Conservation (phyloP, 2,113 vertebrate species). For the Megaceryle maxima region DNA sequence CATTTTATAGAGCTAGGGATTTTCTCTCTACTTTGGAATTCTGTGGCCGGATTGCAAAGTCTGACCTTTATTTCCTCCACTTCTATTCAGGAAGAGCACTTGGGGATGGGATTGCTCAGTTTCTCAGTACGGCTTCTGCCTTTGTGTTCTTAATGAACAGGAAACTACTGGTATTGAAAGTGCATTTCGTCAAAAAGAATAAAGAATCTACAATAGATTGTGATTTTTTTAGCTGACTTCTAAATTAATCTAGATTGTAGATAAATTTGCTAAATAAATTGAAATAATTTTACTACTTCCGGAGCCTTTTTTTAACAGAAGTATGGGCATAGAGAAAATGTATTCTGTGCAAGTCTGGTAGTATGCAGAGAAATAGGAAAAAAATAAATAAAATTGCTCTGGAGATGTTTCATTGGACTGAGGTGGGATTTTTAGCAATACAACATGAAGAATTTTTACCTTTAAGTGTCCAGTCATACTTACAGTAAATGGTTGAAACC, state of each 20-base stretch:
- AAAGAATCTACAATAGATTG: background rate
- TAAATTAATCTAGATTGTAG: background rate
- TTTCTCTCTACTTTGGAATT: background rate
- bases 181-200: background rate
- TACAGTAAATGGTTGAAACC: background rate
- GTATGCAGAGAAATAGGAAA: background rate
- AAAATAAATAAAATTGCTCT: background rate
- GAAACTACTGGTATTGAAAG: background rate
- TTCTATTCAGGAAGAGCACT: background rate
- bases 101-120: background rate
- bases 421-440: background rate
- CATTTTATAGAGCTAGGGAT: background rate
- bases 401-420: background rate
- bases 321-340: background rate
- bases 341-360: background rate
- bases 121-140: background rate
- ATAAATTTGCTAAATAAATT: background rate
- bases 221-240: background rate
- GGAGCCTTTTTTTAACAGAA: background rate
- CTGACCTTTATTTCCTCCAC: background rate
- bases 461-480: background rate
- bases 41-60: background rate
- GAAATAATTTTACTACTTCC: background rate
- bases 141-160: background rate
- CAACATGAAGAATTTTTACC: background rate